Conservation (phyloP, 2,797 vertebrate genomes). For the Gymnothorax reevesii region DNA sequence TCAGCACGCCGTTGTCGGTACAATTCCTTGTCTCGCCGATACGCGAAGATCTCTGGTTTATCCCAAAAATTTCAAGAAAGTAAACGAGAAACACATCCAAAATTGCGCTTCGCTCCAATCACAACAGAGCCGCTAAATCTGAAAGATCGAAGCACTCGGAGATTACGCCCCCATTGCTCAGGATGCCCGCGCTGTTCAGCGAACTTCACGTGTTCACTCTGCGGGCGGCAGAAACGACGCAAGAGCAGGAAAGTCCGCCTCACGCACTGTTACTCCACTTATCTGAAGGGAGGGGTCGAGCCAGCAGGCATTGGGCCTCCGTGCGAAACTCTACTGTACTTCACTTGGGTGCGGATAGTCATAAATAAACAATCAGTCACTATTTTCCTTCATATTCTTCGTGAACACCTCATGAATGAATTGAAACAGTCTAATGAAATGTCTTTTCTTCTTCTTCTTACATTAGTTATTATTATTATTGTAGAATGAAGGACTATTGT, state of each 20-base stretch:
- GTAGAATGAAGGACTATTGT: no score
- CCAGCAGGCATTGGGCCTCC: neutral
- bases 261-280: neutral
- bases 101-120: neutral
- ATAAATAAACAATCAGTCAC: no score
- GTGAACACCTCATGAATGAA: no score
- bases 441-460: no score
- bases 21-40: neutral
- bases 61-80: neutral
- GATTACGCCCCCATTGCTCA: constrained; percentile 5
- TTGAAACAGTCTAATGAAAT: no score
- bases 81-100: neutral
- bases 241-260: neutral
- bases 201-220: neutral
- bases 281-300: neutral
- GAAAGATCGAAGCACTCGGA: no score
- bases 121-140: no score
- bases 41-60: neutral
- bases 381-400: no score
- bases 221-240: neutral
- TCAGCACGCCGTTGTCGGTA: neutral
- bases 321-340: no score
- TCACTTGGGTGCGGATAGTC: no score
- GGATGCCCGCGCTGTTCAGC: neutral
- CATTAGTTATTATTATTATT: no score